Percentiles rank a stretch among this genome's conserved stretches.
Evolutionary conservation across 2,113 vertebrate genomes (phyloP).

Genomic region (Trematomus loennbergii): DNA sequence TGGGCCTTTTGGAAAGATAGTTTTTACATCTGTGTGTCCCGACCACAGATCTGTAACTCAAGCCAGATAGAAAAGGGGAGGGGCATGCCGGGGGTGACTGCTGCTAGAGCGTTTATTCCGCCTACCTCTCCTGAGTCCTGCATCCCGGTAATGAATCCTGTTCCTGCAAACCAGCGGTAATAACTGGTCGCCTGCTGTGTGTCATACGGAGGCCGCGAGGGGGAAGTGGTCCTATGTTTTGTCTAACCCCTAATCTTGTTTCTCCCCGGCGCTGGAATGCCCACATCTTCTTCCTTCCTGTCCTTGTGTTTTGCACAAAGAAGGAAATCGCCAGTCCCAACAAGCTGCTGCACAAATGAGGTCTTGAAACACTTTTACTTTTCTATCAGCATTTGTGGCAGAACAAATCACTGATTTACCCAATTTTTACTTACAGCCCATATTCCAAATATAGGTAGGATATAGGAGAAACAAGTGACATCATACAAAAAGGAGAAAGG

Average conservation of each 20-base stretch:
- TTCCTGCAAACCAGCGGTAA: conserved; percentile 53
- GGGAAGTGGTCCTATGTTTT: conserved; percentile 59
- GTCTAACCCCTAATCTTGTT: conserved; percentile 70
- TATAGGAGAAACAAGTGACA: too few relatives aligned
- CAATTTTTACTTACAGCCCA: neutral
- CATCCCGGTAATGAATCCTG: conserved; percentile 50
- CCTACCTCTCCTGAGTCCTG: conserved; percentile 38
- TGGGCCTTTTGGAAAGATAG: conserved; percentile 5
- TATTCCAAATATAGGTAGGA: too few relatives aligned
- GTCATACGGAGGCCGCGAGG: conserved; percentile 2
- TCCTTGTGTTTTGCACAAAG: conserved; percentile 12
- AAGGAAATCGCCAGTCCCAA: conserved; percentile 5
- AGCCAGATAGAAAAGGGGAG: conserved; percentile 19
- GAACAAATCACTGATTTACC: neutral
- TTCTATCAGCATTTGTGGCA: conserved; percentile 9
- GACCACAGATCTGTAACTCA: conserved; percentile 58
- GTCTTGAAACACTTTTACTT: conserved; percentile 11
- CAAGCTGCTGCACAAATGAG: neutral
- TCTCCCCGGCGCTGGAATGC: conserved; percentile 41
- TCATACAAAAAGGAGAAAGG: too few relatives aligned
- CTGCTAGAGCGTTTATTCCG: conserved; percentile 58
- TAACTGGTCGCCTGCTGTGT: conserved; percentile 42
- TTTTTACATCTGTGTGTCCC: conserved; percentile 66
- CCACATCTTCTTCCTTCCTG: conserved; percentile 57
- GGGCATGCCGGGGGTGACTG: conserved; percentile 23